Evolutionary conservation across 2,797 vertebrate genomes (phyloP), one percentile per base, ranked within the genome.

Genomic region (Nannoperca australis): DNA sequence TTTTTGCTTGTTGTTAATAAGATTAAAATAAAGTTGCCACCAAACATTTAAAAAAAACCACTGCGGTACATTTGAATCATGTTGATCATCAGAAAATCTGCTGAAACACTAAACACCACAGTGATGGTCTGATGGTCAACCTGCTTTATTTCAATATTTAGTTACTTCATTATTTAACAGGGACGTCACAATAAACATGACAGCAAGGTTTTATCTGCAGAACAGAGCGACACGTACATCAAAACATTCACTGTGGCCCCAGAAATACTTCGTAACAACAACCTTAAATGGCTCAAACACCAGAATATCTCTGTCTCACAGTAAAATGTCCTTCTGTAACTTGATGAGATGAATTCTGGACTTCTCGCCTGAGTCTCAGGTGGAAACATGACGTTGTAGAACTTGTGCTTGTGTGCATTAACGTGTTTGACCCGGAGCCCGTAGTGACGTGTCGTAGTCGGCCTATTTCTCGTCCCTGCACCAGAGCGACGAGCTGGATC

Each of bases 401-500:
- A 22, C 7, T 12, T 51, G 30, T 9, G 1, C 22, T 14, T 1
- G 53, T 44, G 36, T 42, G 51, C 67, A 18, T 2, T 27, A 36
- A 4, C 1, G 0, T 34, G 27, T 20, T 20, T 2, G 8, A 34
- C 45, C 0, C 0, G 2, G 55, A 65, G 30, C 50, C 24, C 20
- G 44, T 70, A 69, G 64, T 90, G 63, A 90, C 64, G 0, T 8
- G 9, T 24, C 75, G 86, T 74, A 89, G 85, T 91, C 85, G 53
- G 65, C 67, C 49, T 90, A 84, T 85, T 86, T 91, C 74, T 87
- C 81, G 14, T 89, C 89, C 45, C 65, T 91, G 17, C 89, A 91
- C 79, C 94, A 98, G 97, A 94, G 95, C 2, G 96, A 98, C 87
- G 97, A 99, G 83, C 83, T 98, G 94, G 97, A 98, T 76, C 97